Conservation (phyloP, 2,113 vertebrate species). For the Neogale vison region DNA sequence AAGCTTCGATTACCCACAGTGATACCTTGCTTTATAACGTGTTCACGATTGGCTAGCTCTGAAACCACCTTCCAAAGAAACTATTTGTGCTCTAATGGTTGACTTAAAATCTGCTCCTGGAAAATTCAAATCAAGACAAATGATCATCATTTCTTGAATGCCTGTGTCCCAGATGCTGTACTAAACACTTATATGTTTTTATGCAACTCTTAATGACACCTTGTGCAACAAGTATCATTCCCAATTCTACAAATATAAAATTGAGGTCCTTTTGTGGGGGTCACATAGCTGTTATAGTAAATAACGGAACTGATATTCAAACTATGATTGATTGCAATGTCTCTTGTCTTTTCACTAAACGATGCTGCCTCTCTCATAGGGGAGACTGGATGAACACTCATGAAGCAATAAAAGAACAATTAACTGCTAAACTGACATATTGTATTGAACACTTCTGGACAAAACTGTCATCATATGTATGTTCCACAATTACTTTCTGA, state of each 20-base stretch:
- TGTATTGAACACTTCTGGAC: conserved; percentile 55
- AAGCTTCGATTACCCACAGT: neutral
- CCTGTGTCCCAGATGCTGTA: neutral
- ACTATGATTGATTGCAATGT: neutral
- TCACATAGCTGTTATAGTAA: neutral
- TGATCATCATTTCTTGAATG: neutral
- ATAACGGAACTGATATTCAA: neutral
- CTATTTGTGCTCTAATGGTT: neutral
- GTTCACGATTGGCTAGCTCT: neutral
- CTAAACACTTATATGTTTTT: neutral
- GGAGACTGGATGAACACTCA: neutral
- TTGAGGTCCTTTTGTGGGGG: neutral
- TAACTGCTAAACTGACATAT: conserved; percentile 46
- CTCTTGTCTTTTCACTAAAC: conserved; percentile 11
- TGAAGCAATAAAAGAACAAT: conserved; percentile 59
- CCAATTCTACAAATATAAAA: neutral
- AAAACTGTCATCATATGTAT: conserved; percentile 57
- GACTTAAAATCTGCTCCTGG: neutral
- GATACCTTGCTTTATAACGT: neutral
- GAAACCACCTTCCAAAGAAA: neutral
- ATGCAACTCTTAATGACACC: neutral
- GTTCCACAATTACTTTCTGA: conserved; percentile 62
- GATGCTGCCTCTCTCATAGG: neutral
- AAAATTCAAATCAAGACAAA: neutral
- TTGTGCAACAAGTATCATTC: neutral